Evolutionary conservation across 2,113 vertebrate genomes (phyloP).

Genomic region (cattle (Bos taurus)): ARS-UCD2.0 NC_037332.1:72718501-72719000

Average conservation of each 20-base stretch:
- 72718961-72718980: neutral
- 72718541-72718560: neutral
- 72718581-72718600: neutral
- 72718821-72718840: neutral
- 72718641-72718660: neutral
- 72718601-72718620: neutral
- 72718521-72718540: neutral
- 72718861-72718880: neutral
- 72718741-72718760: neutral
- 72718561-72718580: neutral
- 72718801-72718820: neutral
- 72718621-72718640: neutral
- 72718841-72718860: neutral
- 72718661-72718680: neutral
- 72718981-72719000: neutral
- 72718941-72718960: neutral
- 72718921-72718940: neutral
- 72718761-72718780: neutral
- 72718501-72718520: neutral
- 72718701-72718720: neutral
- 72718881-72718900: neutral
- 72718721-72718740: neutral
- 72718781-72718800: neutral
- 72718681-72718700: neutral
- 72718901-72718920: neutral